Conservation (phyloP, 1,140 invertebrate species). For the Latrodectus geometricus region DNA sequence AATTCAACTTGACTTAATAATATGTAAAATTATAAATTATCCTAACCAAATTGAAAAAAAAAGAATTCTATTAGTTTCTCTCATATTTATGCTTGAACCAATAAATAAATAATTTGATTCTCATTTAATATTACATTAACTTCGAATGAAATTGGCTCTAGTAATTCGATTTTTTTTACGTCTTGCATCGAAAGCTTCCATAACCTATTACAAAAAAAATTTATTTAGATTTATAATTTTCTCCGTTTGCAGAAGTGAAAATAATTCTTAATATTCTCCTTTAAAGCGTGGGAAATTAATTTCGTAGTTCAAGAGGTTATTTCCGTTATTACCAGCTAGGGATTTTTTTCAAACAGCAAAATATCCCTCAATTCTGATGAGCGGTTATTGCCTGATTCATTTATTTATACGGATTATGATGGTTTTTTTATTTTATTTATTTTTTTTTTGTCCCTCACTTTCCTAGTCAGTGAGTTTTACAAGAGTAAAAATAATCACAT, state of each 20-base stretch:
- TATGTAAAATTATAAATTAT: too few relatives aligned
- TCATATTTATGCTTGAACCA: too few relatives aligned
- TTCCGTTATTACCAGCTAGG: neutral
- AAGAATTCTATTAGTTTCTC: too few relatives aligned
- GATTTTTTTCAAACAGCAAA: neutral
- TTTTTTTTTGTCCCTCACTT: neutral
- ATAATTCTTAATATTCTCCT: neutral
- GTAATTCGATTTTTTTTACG: neutral
- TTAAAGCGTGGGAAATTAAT: neutral
- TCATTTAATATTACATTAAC: neutral
- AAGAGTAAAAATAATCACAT: neutral
- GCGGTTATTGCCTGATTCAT: neutral
- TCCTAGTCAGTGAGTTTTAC: neutral
- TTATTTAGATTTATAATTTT: conserved; percentile 4
- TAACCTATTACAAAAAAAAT: neutral
- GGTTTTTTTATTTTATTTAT: too few relatives aligned
- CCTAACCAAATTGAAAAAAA: too few relatives aligned
- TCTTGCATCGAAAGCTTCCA: neutral
- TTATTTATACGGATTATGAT: neutral
- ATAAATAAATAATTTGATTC: too few relatives aligned
- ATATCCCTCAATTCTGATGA: neutral
- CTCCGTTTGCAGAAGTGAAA: neutral
- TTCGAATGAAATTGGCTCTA: neutral
- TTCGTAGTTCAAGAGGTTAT: neutral
- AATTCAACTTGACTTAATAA: too few relatives aligned